Conservation (phyloP, 2,797 vertebrate species). For the Anabas testudineus region DNA sequence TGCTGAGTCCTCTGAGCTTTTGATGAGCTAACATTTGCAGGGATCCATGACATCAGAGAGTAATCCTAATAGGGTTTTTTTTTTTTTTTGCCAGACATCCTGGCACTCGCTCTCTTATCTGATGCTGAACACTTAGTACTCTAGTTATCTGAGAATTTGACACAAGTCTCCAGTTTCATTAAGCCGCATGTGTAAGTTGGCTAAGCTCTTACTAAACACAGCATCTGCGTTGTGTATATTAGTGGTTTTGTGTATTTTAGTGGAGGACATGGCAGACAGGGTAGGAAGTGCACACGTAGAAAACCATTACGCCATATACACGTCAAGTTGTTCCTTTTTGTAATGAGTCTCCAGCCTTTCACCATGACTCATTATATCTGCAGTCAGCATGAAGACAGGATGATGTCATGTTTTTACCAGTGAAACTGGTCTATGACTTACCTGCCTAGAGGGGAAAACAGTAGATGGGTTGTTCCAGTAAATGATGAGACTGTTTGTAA, state of each 20-base stretch:
- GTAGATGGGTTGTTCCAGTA: constrained; percentile 47
- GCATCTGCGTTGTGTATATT: constrained; percentile 47
- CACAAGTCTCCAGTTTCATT: constrained; percentile 72
- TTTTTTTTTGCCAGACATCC: constrained; percentile 48
- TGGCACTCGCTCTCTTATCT: constrained; percentile 67
- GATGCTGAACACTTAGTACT: constrained; percentile 76
- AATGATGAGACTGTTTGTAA: constrained; percentile 55
- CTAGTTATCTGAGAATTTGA: constrained; percentile 74
- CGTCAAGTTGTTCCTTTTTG: constrained; percentile 41
- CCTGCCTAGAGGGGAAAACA: constrained; percentile 48
- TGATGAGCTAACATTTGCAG: constrained; percentile 75
- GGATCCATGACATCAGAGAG: constrained; percentile 76
- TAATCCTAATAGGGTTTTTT: constrained; percentile 64
- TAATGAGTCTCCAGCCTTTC: constrained; percentile 39
- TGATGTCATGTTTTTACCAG: constrained; percentile 69
- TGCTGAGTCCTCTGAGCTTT: constrained; percentile 62
- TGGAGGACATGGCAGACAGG: constrained; percentile 19
- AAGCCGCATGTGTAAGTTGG: constrained; percentile 71
- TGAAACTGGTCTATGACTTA: constrained; percentile 51
- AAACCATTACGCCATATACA: constrained; percentile 20
- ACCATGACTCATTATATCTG: constrained; percentile 48
- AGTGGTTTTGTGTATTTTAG: too few species aligned
- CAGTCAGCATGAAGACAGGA: constrained; percentile 21
- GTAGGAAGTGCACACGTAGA: constrained; percentile 11
- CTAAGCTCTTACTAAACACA: constrained; percentile 70